These are phyloP conservation scores for Pammene aurita DNA, from an alignment of 2,888 invertebrate genomes.

Conservation along the genomic window DNA sequence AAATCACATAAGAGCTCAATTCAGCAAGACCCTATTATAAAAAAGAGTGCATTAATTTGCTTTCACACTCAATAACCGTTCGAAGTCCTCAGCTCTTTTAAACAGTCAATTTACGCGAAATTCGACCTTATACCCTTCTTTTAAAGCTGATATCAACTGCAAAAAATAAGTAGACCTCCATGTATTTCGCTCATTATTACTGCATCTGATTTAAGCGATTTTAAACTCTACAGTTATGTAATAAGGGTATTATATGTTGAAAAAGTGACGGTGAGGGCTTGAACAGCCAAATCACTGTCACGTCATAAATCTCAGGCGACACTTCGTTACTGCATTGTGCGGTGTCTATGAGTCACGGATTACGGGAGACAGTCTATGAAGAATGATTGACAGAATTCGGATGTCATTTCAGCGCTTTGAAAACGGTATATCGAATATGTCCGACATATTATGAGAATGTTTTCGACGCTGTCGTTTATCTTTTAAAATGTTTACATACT, in stretches of 20 bases:
- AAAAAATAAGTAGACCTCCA: background rate
- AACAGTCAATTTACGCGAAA: background rate
- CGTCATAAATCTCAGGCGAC: conserved; percentile 37
- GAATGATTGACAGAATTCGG: background rate
- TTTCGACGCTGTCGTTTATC: background rate
- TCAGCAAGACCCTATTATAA: background rate
- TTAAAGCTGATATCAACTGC: conserved; percentile 1
- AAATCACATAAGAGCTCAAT: conserved; percentile 13
- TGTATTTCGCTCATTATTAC: background rate
- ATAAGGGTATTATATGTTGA: background rate
- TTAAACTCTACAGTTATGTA: background rate
- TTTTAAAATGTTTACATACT: no score
- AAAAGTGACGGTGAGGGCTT: background rate
- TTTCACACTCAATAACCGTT: conserved; percentile 31
- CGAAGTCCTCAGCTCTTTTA: conserved; percentile 3
- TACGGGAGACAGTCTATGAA: background rate
- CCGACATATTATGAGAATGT: background rate
- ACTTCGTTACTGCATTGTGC: conserved; percentile 36
- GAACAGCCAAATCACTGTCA: conserved; percentile 38
- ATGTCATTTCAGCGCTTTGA: background rate
- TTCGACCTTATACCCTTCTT: background rate
- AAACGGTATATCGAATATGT: background rate
- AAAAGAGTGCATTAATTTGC: conserved; percentile 33
- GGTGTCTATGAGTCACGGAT: conserved; percentile 18
- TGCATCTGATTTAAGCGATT: background rate